These are phyloP conservation scores for Salvelinus alpinus DNA, from an alignment of 2,113 vertebrate genomes.

Conservation along the genomic window DNA sequence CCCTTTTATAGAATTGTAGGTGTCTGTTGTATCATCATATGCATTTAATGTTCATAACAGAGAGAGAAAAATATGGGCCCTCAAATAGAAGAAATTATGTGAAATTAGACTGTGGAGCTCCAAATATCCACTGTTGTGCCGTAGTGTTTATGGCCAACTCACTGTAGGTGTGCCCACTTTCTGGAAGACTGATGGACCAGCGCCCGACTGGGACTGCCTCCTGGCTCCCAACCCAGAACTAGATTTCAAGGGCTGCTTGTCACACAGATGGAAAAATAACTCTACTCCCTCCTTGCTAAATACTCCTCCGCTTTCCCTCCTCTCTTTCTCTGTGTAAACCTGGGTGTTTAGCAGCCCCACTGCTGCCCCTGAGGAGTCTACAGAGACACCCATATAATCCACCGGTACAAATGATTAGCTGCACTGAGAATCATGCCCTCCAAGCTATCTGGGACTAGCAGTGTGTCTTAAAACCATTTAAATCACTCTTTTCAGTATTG, in stretches of 20 bases:
- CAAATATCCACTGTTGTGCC: slow-evolving; percentile 20
- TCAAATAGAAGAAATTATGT: slow-evolving; percentile 19
- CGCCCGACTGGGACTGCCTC: slow-evolving; percentile 55
- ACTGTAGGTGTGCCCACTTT: slow-evolving; percentile 63
- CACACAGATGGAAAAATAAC: slow-evolving; percentile 70
- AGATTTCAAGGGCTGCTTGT: slow-evolving; percentile 70
- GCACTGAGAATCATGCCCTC: neutral
- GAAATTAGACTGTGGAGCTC: slow-evolving; percentile 25
- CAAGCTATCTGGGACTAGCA: neutral
- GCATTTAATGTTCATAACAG: neutral
- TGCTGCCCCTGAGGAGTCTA: neutral
- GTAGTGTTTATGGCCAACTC: slow-evolving; percentile 55
- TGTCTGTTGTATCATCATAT: neutral
- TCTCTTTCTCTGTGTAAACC: slow-evolving; percentile 7
- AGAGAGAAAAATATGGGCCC: neutral
- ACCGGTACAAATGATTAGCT: slow-evolving; percentile 3
- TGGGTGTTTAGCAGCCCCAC: slow-evolving; percentile 5
- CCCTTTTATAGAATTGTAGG: neutral
- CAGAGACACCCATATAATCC: slow-evolving; percentile 20
- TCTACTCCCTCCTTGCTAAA: slow-evolving; percentile 25
- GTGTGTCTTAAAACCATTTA: neutral
- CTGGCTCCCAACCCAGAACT: slow-evolving; percentile 58
- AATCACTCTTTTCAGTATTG: slow-evolving; percentile 1
- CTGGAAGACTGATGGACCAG: slow-evolving; percentile 69
- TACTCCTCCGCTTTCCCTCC: slow-evolving; percentile 11